Percentiles rank a stretch among this genome's conserved stretches.
Evolutionary conservation across 2,888 invertebrate species (phyloP).

Genomic region (Leptinotarsa rubiginosa): DNA sequence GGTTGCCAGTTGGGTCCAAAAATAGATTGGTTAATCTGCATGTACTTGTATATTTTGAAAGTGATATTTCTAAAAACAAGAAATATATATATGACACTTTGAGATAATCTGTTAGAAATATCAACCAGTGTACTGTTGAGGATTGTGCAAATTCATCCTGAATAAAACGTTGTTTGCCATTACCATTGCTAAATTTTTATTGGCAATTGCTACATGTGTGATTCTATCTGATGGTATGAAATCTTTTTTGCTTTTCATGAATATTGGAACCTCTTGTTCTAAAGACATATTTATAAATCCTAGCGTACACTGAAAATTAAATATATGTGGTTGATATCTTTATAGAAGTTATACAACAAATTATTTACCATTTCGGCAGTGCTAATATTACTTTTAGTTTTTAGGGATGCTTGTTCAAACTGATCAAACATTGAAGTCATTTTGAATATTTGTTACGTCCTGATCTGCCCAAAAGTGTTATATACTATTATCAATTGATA

Average conservation of each 20-base stretch:
- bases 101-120: not conserved
- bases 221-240: conserved; percentile 84
- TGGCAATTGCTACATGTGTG: conserved; percentile 83
- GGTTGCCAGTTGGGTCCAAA: conserved; percentile 88
- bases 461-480: not conserved
- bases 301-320: conserved; percentile 62
- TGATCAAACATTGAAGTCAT: conserved; percentile 90
- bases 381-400: conserved; percentile 63
- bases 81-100: not conserved
- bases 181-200: conserved; percentile 84
- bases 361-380: conserved; percentile 67
- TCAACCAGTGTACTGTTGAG: conserved; percentile 82
- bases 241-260: conserved; percentile 85
- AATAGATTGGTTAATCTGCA: conserved; percentile 77
- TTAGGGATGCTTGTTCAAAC: conserved; percentile 82
- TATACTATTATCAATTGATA: too few species aligned
- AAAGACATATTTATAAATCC: conserved; percentile 72
- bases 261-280: conserved; percentile 85
- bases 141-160: conserved; percentile 83
- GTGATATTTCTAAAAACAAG: conserved; percentile 76
- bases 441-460: conserved; percentile 11
- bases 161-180: conserved; percentile 86
- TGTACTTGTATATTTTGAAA: conserved; percentile 74
- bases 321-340: conserved; percentile 24
- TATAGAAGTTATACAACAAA: not conserved